Conservation (phyloP, 2,888 invertebrate species). For the Agrotis exclamationis region DNA sequence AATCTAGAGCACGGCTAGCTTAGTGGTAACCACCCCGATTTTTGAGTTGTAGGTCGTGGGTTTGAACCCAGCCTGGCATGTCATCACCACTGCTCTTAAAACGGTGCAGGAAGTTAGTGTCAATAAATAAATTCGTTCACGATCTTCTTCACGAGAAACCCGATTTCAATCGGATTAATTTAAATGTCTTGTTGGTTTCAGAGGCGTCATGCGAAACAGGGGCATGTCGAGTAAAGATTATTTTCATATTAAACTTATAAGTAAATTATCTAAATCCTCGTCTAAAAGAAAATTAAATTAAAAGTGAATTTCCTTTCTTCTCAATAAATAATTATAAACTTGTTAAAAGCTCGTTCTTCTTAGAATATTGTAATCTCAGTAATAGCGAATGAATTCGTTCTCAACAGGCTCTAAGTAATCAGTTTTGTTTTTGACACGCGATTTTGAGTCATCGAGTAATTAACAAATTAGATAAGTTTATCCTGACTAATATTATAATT, state of each 20-base stretch:
- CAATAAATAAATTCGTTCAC: too few relatives aligned
- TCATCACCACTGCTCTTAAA: too few relatives aligned
- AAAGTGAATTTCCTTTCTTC: conserved; percentile 20
- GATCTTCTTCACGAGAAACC: too few relatives aligned
- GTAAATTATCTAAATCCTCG: conserved; percentile 5
- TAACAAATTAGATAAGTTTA: conserved; percentile 29
- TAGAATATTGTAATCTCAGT: conserved; percentile 20
- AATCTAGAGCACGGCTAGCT: too few relatives aligned
- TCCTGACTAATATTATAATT: too few relatives aligned
- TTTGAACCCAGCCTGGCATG: too few relatives aligned
- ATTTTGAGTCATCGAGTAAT: conserved; percentile 28
- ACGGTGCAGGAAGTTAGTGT: too few relatives aligned
- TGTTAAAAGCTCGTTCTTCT: conserved; percentile 38
- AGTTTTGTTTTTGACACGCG: conserved; percentile 32
- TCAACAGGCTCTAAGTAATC: conserved; percentile 32
- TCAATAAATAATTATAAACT: conserved; percentile 24
- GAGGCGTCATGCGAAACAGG: too few relatives aligned
- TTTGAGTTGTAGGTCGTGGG: too few relatives aligned
- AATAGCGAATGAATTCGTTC: conserved; percentile 31
- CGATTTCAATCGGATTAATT: too few relatives aligned
- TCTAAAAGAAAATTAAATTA: conserved; percentile 23
- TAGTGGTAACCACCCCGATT: too few relatives aligned
- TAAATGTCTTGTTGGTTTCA: too few relatives aligned
- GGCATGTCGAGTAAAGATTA: background rate
- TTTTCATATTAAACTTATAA: conserved; percentile 7